Conservation (phyloP, 2,797 vertebrate genomes). For the Micropoecilia bifurca region DNA sequence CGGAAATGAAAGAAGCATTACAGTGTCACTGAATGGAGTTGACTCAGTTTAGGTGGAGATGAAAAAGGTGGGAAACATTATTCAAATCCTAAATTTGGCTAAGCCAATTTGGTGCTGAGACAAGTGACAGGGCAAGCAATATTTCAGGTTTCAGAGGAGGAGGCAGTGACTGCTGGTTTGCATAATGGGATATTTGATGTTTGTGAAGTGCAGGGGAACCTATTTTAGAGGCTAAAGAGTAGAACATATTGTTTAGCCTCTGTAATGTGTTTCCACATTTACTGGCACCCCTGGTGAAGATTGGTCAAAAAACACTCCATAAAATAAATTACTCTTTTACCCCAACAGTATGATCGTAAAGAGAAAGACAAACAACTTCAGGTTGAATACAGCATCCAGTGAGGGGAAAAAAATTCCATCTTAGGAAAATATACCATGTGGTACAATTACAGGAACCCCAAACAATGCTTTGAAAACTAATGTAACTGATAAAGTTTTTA, state of each 20-base stretch:
- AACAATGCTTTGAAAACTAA: neutral
- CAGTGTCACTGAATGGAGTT: slow-evolving; percentile 68
- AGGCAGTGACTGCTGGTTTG: slow-evolving; percentile 68
- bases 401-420: too few relatives aligned
- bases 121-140: slow-evolving; percentile 67
- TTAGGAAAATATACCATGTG: too few relatives aligned
- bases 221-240: slow-evolving; percentile 66
- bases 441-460: neutral
- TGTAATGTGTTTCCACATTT: slow-evolving; percentile 32
- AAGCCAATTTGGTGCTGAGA: slow-evolving; percentile 82
- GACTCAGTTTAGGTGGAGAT: slow-evolving; percentile 48
- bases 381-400: neutral
- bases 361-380: neutral
- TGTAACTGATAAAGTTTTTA: neutral
- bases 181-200: slow-evolving; percentile 79
- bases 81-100: slow-evolving; percentile 83
- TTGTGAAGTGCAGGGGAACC: slow-evolving; percentile 67
- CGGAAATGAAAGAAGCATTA: slow-evolving; percentile 29
- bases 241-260: slow-evolving; percentile 26
- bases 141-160: slow-evolving; percentile 76
- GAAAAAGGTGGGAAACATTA: slow-evolving; percentile 78
- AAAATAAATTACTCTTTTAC: neutral
- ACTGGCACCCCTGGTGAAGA: neutral
- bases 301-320: neutral
- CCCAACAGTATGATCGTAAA: neutral